Conservation (phyloP, 2,797 vertebrate species). For the Octomys mimax region DNA sequence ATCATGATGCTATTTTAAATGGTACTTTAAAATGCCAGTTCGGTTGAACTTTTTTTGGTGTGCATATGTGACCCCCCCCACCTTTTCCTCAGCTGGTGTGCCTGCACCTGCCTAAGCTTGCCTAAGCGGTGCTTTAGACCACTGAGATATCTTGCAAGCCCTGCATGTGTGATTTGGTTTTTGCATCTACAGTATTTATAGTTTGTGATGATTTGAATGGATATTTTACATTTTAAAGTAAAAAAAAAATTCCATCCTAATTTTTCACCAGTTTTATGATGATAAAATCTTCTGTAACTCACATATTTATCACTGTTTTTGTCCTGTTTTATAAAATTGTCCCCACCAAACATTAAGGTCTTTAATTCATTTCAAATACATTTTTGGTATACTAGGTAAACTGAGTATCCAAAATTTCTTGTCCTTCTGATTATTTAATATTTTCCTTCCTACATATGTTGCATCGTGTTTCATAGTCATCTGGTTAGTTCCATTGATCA, state of each 20-base stretch:
- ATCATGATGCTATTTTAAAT: slow-evolving; percentile 18
- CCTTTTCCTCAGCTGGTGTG: too few relatives aligned
- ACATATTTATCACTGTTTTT: slow-evolving; percentile 23
- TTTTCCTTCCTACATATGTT: background rate
- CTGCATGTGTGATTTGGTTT: too few relatives aligned
- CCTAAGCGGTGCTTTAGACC: too few relatives aligned
- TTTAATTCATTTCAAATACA: slow-evolving; percentile 39
- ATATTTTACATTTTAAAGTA: slow-evolving; percentile 46
- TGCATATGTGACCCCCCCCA: background rate
- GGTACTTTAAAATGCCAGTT: slow-evolving; percentile 27
- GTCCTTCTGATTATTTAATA: background rate
- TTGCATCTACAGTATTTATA: slow-evolving; percentile 13
- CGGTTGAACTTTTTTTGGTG: background rate
- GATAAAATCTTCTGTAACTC: slow-evolving; percentile 34
- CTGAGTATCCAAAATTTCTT: background rate
- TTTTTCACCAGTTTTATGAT: slow-evolving; percentile 8
- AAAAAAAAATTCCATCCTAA: slow-evolving; percentile 11
- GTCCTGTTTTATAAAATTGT: background rate
- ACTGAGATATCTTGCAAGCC: too few relatives aligned
- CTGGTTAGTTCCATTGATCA: background rate
- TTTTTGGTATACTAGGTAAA: background rate
- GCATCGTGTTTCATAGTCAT: background rate
- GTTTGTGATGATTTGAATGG: slow-evolving; percentile 25
- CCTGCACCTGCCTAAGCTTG: too few relatives aligned
- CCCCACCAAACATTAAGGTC: background rate